Conservation (phyloP, 92 coral and sea anemone genomes). For the Metridium senile region DNA sequence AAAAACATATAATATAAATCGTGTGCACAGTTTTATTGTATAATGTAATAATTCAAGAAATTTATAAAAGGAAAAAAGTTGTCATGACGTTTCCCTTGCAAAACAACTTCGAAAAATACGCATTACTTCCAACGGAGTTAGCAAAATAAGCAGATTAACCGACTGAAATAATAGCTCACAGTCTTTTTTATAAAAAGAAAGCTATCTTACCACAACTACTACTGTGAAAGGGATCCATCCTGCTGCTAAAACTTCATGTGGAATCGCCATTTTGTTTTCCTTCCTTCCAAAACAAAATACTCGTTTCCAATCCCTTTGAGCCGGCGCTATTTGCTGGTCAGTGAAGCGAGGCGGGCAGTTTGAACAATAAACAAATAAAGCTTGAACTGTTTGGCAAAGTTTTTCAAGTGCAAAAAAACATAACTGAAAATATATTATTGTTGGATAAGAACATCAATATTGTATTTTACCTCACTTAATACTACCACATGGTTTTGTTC, state of each 20-base stretch:
- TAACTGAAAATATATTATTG: neutral
- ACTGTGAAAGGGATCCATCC: slow-evolving; percentile 99
- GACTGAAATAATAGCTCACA: neutral
- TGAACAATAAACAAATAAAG: slow-evolving; percentile 39
- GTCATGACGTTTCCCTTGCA: no score
- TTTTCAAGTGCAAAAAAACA: slow-evolving; percentile 20
- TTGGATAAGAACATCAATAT: neutral
- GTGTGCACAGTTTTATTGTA: no score
- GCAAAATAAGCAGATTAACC: no score
- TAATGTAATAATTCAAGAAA: no score
- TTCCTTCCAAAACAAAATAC: slow-evolving; percentile 11
- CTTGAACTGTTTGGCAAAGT: slow-evolving; percentile 40
- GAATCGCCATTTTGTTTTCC: slow-evolving; percentile 70
- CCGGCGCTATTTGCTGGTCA: slow-evolving; percentile 13
- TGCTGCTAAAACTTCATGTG: slow-evolving; percentile 81
- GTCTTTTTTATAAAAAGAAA: neutral
- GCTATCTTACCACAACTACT: slow-evolving; percentile 83
- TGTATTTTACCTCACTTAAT: neutral
- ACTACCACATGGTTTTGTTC: neutral
- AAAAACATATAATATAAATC: neutral
- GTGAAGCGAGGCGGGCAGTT: slow-evolving; percentile 32
- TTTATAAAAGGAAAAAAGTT: no score
- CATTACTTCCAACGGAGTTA: no score
- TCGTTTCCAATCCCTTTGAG: slow-evolving; percentile 6
- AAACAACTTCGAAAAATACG: no score